phyloP scores from a whole-genome alignment of 2,113 vertebrate species.

The Carollia perspicillata region DNA sequence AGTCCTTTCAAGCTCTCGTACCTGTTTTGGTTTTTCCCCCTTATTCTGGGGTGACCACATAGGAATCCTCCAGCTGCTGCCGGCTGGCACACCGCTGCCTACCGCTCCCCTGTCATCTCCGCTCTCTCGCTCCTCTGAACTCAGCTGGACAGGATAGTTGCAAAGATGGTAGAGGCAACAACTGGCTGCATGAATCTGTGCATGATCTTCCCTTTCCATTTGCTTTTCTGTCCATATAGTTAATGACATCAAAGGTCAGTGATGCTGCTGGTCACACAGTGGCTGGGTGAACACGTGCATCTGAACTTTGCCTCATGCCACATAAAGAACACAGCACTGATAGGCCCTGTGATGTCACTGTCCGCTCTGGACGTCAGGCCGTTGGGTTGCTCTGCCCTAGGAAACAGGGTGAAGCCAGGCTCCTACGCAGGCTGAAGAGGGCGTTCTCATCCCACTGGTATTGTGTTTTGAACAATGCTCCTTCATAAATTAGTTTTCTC shows the following conservation, averaged over 20 bases:
- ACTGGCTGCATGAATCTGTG: background rate
- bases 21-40: too few relatives aligned
- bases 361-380: background rate
- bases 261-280: background rate
- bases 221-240: background rate
- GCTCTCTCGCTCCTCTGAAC: background rate
- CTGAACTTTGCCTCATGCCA: background rate
- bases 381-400: background rate
- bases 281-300: background rate
- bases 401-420: background rate
- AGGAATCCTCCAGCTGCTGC: background rate
- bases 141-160: background rate
- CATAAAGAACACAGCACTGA: background rate
- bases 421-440: background rate
- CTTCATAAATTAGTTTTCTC: constrained; percentile 2
- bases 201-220: background rate
- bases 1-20: background rate
- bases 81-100: background rate
- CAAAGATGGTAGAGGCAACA: background rate
- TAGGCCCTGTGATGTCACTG: background rate
- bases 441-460: background rate
- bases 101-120: background rate
- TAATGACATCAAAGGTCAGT: background rate
- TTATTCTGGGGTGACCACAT: background rate
- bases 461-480: background rate